Base-by-base conservation (phyloP, 2,888 invertebrate genomes). In the Lepidochitona cinerea region DNA sequence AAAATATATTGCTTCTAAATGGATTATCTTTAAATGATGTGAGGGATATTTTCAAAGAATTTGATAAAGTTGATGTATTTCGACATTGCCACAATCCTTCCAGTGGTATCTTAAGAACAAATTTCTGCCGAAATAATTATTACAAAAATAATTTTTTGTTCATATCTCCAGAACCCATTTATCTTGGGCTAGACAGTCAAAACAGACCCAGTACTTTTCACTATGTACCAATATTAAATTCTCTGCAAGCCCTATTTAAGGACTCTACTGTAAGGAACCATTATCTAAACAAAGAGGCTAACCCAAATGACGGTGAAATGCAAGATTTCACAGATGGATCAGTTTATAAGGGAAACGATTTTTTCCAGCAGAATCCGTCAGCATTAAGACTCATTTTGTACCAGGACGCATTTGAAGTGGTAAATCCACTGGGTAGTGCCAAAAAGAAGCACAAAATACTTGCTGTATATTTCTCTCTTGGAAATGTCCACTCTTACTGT, bases 131-230 rank as follows among this genome's bases (percentile, higher is more conserved):
- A 53, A 18, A 70, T 23, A n/a, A 54, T 29, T 70, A 41, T 70
- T 70, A 36, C 54, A 70, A 70, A 53, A 33, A 70, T 32, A n/a
- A 70, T 18, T 70, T 70, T 70, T 18, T 18, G 23, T 41, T 23
- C 53, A 37, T 70, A 18, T 37, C 37, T 32, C 70, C 70, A 32
- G 54, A 29, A 53, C 32, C 70, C 4, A 26, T 70, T 23, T n/a
- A n/a, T n/a, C 54, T 70, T 32, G 70, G 70, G 18, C 18, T 37
- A 32, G 54, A 53, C 37, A 18, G 18, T 29, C 52, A 53, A 14
- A 70, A 70, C 54, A 70, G 23, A 18, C 26, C 26, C 18, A 26
- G 36, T 23, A 36, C 23, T 23, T 70, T 26, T 54, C 70, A 70
- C 29, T 70, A 70, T 70, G 70, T 70, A 5, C 70, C 70, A 23